These are phyloP conservation scores for Thereva nobilitata DNA, from an alignment of 2,888 invertebrate species.

Conservation along the genomic window DNA sequence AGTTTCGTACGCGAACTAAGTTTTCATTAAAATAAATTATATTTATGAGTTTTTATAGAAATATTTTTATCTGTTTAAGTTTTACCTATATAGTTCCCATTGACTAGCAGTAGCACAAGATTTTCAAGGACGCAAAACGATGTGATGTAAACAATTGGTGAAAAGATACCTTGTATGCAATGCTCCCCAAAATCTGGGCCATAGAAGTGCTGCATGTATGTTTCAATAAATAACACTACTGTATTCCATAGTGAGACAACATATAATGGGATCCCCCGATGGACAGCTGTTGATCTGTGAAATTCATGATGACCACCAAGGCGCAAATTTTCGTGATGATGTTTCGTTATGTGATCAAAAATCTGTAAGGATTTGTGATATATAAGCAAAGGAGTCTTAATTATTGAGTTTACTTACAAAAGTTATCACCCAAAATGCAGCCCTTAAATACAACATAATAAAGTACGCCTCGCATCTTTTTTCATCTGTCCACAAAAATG, in stretches of 20 bases:
- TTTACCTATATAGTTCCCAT: conserved; percentile 63
- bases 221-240: conserved; percentile 61
- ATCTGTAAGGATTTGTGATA: conserved; percentile 53
- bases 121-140: conserved; percentile 62
- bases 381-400: neutral
- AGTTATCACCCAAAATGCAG: conserved; percentile 64
- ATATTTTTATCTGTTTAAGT: neutral
- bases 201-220: conserved; percentile 64
- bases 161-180: conserved; percentile 60
- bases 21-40: neutral
- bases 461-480: conserved; percentile 64
- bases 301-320: conserved; percentile 71
- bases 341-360: conserved; percentile 64
- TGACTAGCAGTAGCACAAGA: conserved; percentile 59
- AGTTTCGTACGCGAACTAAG: conserved; percentile 64
- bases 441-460: conserved; percentile 64
- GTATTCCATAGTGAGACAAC: conserved; percentile 68
- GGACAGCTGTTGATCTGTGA: conserved; percentile 65
- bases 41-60: neutral
- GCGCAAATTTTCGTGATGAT: conserved; percentile 65
- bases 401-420: conserved; percentile 56
- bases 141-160: conserved; percentile 65
- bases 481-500: conserved; percentile 50
- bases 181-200: conserved; percentile 60
- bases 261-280: conserved; percentile 65